phyloP scores from a whole-genome alignment of 2,797 vertebrate genomes.

The Propithecus perrieri region DNA sequence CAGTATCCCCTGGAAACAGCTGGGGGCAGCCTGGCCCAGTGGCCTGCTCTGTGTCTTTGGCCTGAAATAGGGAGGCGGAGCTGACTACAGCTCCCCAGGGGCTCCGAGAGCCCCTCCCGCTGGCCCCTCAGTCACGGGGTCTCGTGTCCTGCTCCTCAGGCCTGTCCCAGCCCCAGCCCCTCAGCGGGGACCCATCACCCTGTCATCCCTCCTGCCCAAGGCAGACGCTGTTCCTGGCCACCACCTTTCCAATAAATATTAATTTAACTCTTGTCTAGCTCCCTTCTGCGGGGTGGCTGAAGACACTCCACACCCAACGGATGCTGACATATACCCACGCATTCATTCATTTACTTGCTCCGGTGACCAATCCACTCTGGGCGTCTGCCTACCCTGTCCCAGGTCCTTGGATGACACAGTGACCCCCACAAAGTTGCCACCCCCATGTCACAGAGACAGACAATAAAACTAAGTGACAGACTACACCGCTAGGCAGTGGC shows the following conservation, averaged over 20 bases:
- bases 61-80: too few species aligned
- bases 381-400: rapidly evolving
- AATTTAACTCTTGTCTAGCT: neutral
- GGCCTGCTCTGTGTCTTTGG: neutral
- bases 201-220: neutral
- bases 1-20: neutral
- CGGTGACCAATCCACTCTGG: neutral
- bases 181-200: too few species aligned
- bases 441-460: too few species aligned
- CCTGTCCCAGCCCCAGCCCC: neutral
- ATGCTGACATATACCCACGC: rapidly evolving
- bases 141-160: neutral
- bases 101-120: neutral
- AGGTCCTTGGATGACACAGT: neutral
- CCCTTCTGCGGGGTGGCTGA: neutral
- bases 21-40: neutral
- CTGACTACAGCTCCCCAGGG: neutral
- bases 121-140: neutral
- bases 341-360: neutral
- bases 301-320: neutral
- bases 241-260: neutral
- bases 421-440: neutral
- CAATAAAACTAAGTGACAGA: neutral
- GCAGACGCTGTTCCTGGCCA: neutral
- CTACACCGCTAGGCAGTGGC: rapidly evolving